These are phyloP conservation scores for Ochropleura plecta DNA, from an alignment of 2,888 invertebrate genomes.

Conservation along the genomic window DNA sequence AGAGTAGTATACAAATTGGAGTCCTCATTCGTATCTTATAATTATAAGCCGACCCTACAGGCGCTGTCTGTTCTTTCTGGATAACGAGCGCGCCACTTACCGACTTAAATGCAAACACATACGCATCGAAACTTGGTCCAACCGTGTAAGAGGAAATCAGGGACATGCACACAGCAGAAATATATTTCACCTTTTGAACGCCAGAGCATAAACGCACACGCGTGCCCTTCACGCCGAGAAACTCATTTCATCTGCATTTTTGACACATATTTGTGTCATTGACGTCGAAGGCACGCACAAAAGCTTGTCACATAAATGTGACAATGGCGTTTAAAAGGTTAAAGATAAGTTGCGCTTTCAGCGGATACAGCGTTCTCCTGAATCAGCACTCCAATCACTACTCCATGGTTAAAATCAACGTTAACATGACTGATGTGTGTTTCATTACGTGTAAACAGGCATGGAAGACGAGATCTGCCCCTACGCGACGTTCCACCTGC, in stretches of 20 bases:
- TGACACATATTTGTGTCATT: no score
- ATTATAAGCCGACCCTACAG: neutral
- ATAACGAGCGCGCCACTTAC: neutral
- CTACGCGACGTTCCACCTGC: conserved; percentile 98
- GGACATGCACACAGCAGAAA: neutral
- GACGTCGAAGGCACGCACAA: no score
- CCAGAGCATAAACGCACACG: no score
- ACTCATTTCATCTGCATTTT: no score
- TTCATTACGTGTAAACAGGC: conserved; percentile 87
- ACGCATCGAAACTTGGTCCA: neutral
- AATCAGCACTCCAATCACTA: conserved; percentile 29
- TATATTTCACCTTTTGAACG: no score
- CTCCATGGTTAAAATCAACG: neutral
- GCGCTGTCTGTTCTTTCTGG: neutral
- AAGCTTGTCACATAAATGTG: no score
- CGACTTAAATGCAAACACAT: no score
- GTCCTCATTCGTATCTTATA: conserved; percentile 1
- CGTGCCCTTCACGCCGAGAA: no score
- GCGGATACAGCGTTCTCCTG: neutral
- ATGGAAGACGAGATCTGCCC: conserved; percentile 99
- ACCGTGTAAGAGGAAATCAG: neutral
- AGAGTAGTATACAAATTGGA: conserved; percentile 21
- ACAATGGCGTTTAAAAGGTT: no score
- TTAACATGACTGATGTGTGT: conserved; percentile 13
- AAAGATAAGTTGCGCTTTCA: neutral